These are phyloP conservation scores for Drosophila orena DNA, from an alignment of 1,140 invertebrate genomes.

Conservation along the genomic window DNA sequence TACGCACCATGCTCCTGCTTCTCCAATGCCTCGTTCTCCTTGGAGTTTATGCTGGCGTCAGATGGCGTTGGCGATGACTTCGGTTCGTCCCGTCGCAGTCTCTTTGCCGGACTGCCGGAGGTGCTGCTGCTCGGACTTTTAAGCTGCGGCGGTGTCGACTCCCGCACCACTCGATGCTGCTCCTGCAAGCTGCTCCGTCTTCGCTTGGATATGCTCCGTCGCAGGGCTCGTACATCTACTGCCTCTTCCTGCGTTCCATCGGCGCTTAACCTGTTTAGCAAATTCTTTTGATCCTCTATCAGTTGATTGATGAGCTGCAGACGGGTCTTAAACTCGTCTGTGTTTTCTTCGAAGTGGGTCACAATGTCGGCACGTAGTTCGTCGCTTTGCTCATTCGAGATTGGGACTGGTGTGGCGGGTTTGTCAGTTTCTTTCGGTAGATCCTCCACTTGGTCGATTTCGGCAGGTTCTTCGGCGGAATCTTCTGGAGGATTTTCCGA, in stretches of 20 bases:
- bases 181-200: slow-evolving; percentile 32
- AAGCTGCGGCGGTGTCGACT: slow-evolving; percentile 16
- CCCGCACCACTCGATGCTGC: slow-evolving; percentile 8
- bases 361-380: slow-evolving; percentile 13
- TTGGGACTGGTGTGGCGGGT: not conserved
- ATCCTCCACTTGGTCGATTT: not conserved
- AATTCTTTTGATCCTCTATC: slow-evolving; percentile 38
- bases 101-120: slow-evolving; percentile 51
- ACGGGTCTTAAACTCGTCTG: slow-evolving; percentile 49
- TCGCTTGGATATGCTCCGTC: slow-evolving; percentile 44
- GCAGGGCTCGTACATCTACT: slow-evolving; percentile 11
- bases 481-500: not conserved
- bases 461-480: not conserved
- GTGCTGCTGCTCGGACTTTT: slow-evolving; percentile 45
- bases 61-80: slow-evolving; percentile 74
- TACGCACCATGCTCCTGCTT: slow-evolving; percentile 69
- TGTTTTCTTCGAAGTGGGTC: slow-evolving; percentile 58
- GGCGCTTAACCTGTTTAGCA: slow-evolving; percentile 38
- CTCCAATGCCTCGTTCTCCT: slow-evolving; percentile 77
- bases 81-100: slow-evolving; percentile 32
- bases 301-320: slow-evolving; percentile 45
- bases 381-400: not conserved
- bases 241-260: slow-evolving; percentile 10
- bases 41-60: slow-evolving; percentile 75
- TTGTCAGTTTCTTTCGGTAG: not conserved